These are phyloP conservation scores for Meloidogyne exigua DNA, from an alignment of 1,140 invertebrate species.

Conservation along the genomic window DNA sequence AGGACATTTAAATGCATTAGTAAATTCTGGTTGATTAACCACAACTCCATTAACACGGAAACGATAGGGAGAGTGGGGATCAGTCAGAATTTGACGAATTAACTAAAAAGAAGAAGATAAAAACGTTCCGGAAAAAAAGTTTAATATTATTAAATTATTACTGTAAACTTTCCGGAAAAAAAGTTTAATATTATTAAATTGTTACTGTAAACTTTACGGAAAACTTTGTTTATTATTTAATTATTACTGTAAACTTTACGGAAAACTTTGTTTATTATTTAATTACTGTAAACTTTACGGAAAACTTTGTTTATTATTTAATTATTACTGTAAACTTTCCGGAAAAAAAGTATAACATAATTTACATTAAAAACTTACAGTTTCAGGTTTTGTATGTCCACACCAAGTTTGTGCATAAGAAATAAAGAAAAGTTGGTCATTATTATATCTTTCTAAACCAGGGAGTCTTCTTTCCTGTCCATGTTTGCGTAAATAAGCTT, in stretches of 20 bases:
- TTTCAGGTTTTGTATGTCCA: slow-evolving; percentile 50
- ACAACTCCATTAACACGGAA: slow-evolving; percentile 56
- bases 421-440: slow-evolving; percentile 64
- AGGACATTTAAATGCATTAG: slow-evolving; percentile 49
- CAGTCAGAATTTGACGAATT: slow-evolving; percentile 49
- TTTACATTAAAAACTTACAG: slow-evolving; percentile 4
- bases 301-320: not conserved
- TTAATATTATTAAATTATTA: not conserved
- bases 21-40: slow-evolving; percentile 52
- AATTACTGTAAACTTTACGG: not conserved
- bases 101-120: not conserved
- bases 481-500: slow-evolving; percentile 54
- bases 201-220: not conserved
- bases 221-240: not conserved
- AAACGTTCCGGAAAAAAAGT: not conserved
- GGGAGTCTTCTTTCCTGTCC: slow-evolving; percentile 60
- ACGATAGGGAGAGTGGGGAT: slow-evolving; percentile 49
- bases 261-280: not conserved
- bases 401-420: slow-evolving; percentile 60
- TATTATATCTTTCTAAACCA: slow-evolving; percentile 54
- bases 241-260: not conserved
- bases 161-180: not conserved
- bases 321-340: not conserved
- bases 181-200: no score
- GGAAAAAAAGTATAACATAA: no score